Evolutionary conservation across 2,888 invertebrate species (phyloP).

Genomic region (Steinernema scapterisci): DNA sequence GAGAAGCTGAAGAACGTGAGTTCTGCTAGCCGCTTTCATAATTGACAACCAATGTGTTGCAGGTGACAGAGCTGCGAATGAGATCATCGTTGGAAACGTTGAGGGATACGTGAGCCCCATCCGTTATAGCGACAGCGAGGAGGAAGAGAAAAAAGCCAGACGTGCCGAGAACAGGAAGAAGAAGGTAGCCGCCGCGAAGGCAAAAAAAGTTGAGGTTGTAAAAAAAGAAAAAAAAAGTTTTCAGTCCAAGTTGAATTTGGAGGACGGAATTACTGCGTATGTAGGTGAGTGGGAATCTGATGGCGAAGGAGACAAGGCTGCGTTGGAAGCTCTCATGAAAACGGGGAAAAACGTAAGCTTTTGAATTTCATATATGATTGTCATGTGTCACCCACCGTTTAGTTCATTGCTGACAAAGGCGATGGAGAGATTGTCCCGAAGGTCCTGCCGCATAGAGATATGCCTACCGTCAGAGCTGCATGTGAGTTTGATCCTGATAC

Average conservation of each 20-base stretch:
- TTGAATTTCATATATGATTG: neutral
- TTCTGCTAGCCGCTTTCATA: no score
- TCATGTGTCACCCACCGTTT: neutral
- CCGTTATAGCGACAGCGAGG: no score
- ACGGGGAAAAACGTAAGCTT: neutral
- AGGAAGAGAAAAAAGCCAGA: no score
- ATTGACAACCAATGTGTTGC: no score
- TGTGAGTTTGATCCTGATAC: neutral
- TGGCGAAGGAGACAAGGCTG: constrained; percentile 6
- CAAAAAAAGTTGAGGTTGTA: no score
- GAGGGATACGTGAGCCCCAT: neutral
- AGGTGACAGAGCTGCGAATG: neutral
- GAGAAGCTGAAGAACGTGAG: constrained; percentile 21
- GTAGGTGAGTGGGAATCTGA: constrained; percentile 27
- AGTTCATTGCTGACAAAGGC: constrained; percentile 8
- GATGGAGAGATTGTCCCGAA: constrained; percentile 5
- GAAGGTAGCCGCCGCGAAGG: no score
- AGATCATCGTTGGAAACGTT: neutral
- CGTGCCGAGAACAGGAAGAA: no score
- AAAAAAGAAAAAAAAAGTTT: no score
- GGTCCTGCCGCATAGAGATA: constrained; percentile 19
- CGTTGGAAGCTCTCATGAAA: neutral
- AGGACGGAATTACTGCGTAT: constrained; percentile 1
- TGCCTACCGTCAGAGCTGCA: neutral
- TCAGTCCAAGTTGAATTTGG: no score